phyloP scores from a whole-genome alignment of 2,888 invertebrate species.

The Gryllus longicercus region DNA sequence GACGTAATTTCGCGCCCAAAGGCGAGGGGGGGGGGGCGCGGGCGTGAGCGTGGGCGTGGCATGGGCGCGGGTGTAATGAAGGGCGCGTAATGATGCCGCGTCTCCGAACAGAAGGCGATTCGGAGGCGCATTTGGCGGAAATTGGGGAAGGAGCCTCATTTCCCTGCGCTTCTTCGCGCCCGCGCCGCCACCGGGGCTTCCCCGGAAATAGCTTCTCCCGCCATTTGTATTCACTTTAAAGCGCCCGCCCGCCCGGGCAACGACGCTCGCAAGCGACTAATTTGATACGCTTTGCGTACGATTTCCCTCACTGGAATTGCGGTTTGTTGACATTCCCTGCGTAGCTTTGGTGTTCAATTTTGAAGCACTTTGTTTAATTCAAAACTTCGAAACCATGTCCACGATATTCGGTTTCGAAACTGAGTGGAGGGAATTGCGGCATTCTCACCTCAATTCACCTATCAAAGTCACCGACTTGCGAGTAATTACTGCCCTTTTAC shows the following conservation, averaged over 20 bases:
- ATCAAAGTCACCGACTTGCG: too few species aligned
- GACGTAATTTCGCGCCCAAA: not conserved
- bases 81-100: not conserved
- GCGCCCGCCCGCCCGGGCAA: not conserved
- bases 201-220: not conserved
- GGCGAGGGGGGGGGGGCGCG: not conserved
- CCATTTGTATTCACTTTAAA: constrained; percentile 1
- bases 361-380: too few species aligned
- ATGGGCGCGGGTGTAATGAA: not conserved
- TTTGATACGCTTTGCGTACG: too few species aligned
- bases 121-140: constrained; percentile 8
- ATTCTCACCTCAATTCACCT: too few species aligned
- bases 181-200: not conserved
- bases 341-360: too few species aligned
- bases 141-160: constrained; percentile 17
- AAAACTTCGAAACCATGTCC: too few species aligned
- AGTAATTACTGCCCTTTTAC: too few species aligned
- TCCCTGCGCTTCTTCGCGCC: not conserved
- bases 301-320: too few species aligned
- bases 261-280: too few species aligned
- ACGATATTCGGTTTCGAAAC: too few species aligned
- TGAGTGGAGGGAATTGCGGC: too few species aligned
- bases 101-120: not conserved
- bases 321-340: too few species aligned
- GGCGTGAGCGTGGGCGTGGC: not conserved